phyloP scores from a whole-genome alignment of 2,888 invertebrate genomes.

The Epirrhoe alternata region DNA sequence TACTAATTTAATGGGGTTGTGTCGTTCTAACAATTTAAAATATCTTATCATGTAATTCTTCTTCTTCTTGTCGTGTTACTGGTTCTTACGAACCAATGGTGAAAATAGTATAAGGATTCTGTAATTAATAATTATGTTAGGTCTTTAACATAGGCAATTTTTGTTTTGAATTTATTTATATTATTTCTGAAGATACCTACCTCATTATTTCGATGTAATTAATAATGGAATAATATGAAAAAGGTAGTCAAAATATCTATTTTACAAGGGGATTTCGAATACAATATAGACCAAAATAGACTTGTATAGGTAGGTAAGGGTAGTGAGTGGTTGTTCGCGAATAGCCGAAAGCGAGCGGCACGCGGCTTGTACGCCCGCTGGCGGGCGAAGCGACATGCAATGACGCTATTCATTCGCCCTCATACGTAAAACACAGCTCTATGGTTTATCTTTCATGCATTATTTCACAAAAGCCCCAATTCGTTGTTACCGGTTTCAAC shows the following conservation, averaged over 20 bases:
- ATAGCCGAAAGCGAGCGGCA: slow-evolving; percentile 61
- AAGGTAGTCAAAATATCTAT: slow-evolving; percentile 4
- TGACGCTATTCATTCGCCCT: slow-evolving; percentile 38
- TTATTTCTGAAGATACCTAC: too few relatives aligned
- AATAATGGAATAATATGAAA: neutral
- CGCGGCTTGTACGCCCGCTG: slow-evolving; percentile 66
- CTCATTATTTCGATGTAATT: neutral
- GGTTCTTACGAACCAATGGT: too few relatives aligned
- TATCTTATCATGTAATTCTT: too few relatives aligned
- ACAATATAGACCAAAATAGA: slow-evolving; percentile 28
- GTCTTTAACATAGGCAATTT: too few relatives aligned
- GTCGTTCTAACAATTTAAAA: neutral
- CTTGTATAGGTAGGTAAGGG: slow-evolving; percentile 48
- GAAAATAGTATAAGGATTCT: too few relatives aligned
- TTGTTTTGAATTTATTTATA: too few relatives aligned
- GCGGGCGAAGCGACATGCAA: slow-evolving; percentile 55
- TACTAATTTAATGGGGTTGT: neutral
- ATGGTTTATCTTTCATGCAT: slow-evolving; percentile 37
- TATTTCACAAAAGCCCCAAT: slow-evolving; percentile 27
- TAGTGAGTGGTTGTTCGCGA: slow-evolving; percentile 57
- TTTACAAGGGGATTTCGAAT: slow-evolving; percentile 4
- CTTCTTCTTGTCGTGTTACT: too few relatives aligned
- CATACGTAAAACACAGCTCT: slow-evolving; percentile 38
- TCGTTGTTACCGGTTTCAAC: slow-evolving; percentile 14
- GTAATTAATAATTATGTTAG: too few relatives aligned